Percentiles rank a stretch among this genome's conserved stretches.
Conservation (phyloP, 2,797 vertebrate species). For the Sebastes taczanowskii region DNA sequence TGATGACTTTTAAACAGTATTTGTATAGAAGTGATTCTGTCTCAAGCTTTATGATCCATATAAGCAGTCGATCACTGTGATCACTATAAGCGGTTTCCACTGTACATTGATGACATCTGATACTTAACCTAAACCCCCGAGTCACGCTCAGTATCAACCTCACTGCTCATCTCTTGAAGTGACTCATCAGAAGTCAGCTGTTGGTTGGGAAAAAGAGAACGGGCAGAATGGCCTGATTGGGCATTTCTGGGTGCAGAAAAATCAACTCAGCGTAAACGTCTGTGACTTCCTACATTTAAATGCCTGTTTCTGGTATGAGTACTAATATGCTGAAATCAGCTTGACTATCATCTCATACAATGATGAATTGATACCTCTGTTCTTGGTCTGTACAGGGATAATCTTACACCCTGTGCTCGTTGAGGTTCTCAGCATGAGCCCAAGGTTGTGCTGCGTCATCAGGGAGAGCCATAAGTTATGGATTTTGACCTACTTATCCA, state of each 20-base stretch:
- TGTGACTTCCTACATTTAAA: background rate
- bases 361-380: background rate
- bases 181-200: conserved; percentile 41
- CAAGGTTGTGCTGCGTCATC: conserved; percentile 29
- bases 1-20: too few species aligned
- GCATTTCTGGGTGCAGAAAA: conserved; percentile 10
- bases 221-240: background rate
- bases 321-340: background rate
- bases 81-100: too few species aligned
- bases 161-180: conserved; percentile 9
- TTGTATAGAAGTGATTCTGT: too few species aligned
- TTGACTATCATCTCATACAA: background rate
- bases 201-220: background rate
- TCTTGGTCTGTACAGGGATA: background rate
- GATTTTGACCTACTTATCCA: conserved; percentile 54
- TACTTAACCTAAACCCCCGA: background rate
- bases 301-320: background rate
- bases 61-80: too few species aligned
- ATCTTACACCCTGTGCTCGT: conserved; percentile 1
- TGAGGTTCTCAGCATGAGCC: conserved; percentile 23
- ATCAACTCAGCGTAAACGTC: background rate
- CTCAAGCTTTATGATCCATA: too few species aligned
- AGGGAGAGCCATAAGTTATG: conserved; percentile 9
- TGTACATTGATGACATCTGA: conserved; percentile 15
- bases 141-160: conserved; percentile 1